Base-by-base conservation (phyloP, 2,797 vertebrate species). In the Sparus aurata region DNA sequence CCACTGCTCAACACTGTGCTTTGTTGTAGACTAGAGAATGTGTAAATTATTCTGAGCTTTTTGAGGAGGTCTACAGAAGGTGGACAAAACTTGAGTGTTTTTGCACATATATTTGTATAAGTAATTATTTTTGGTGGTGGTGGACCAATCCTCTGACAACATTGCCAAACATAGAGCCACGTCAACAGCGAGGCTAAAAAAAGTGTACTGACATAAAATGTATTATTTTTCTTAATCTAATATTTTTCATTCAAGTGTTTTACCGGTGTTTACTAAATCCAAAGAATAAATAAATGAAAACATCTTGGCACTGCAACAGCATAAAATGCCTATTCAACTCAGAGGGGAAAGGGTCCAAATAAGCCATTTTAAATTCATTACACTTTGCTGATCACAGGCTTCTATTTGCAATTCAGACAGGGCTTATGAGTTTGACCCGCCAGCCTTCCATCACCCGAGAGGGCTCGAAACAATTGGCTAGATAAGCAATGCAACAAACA, bases 401-500 rank as follows among this genome's bases (percentile, higher is more conserved):
- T 77, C 27, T 47, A 84, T 89, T 84, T 58, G 74, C 65, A 88
- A 69, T 85, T 89, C 74, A 86, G 59, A 61, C 47, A 43, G 18
- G 2, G 59, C 63, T 88, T 67, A 79, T 80, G 77, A 79, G 63
- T 81, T 84, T 88, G 77, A 87, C 80, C 83, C 3, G 3, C 65
- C 70, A 70, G 59, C 65, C 74, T 49, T 85, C 79, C 69, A 76
- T 86, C 69, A 68, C 11, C 75, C 72, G 75, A 57, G 30, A 85
- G 70, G 64, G 46, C 79, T 82, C 22, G 41, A 71, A 34, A 80
- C 69, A 83, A 76, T 62, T 82, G 70, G 46, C 87, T 41, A 47
- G 70, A 85, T 90, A 80, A 85, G 77, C 63, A 75, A 75, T 77
- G 70, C 74, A 89, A 81, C 66, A 85, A 77, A 89, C 47, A 79